Evolutionary conservation across 1,140 invertebrate genomes (phyloP).

Genomic region (Drosophila guanche): DNA sequence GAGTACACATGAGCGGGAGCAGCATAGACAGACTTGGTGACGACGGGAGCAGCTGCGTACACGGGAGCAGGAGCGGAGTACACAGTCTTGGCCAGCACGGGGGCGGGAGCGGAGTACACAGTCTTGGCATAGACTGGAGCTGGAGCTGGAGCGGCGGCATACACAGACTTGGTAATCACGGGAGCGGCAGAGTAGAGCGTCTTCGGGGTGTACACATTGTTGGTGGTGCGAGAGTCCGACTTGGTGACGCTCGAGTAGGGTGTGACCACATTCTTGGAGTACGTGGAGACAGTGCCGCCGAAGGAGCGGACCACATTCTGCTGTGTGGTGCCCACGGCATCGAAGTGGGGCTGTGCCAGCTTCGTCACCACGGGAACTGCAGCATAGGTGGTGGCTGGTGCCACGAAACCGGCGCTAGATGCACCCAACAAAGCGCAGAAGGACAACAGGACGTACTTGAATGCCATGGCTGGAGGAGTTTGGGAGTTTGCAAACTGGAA

Average conservation of each 20-base stretch:
- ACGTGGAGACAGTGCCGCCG: slow-evolving; percentile 86
- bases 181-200: slow-evolving; percentile 75
- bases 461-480: slow-evolving; percentile 65
- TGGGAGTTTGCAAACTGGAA: background rate
- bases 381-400: slow-evolving; percentile 56
- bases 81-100: slow-evolving; percentile 37
- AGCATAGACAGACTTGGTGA: too few relatives aligned
- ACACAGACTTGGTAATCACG: slow-evolving; percentile 60
- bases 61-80: slow-evolving; percentile 63
- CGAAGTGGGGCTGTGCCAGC: slow-evolving; percentile 83
- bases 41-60: slow-evolving; percentile 19
- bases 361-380: slow-evolving; percentile 73
- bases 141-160: slow-evolving; percentile 76
- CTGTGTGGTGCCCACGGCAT: slow-evolving; percentile 85
- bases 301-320: slow-evolving; percentile 85
- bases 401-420: slow-evolving; percentile 82
- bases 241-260: slow-evolving; percentile 87
- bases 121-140: slow-evolving; percentile 63
- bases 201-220: slow-evolving; percentile 84
- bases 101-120: slow-evolving; percentile 56
- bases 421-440: slow-evolving; percentile 81
- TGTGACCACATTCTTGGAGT: slow-evolving; percentile 86
- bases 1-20: slow-evolving; percentile 37
- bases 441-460: slow-evolving; percentile 83
- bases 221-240: slow-evolving; percentile 86